phyloP scores from a whole-genome alignment of 2,888 invertebrate genomes.

The Sinopyrophorus schimmeli region DNA sequence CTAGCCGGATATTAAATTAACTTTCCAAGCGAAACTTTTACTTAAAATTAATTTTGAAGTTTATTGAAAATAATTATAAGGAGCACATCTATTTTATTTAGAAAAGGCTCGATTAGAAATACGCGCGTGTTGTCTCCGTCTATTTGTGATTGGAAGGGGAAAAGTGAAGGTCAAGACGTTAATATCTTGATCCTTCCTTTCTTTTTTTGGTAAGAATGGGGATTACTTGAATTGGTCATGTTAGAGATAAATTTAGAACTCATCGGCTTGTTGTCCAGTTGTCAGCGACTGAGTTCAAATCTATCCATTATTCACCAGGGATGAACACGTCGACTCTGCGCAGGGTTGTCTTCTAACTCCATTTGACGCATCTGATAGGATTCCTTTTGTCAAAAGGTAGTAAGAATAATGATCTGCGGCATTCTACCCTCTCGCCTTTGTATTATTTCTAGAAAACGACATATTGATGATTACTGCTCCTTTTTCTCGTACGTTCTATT shows the following conservation, averaged over 20 bases:
- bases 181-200: background rate
- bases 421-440: conserved; percentile 40
- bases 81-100: too few relatives aligned
- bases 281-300: conserved; percentile 41
- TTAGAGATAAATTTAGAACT: conserved; percentile 24
- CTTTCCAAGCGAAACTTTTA: background rate
- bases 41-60: conserved; percentile 7
- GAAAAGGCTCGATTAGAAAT: too few relatives aligned
- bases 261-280: conserved; percentile 42
- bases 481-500: too few relatives aligned
- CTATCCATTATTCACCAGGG: conserved; percentile 45
- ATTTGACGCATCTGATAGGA: conserved; percentile 46
- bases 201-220: too few relatives aligned
- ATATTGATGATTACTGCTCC: conserved; percentile 18
- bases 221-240: conserved; percentile 6
- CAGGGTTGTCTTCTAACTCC: conserved; percentile 42
- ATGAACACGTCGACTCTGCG: conserved; percentile 42
- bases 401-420: conserved; percentile 45
- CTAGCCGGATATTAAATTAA: conserved; percentile 10
- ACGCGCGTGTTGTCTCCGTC: too few relatives aligned
- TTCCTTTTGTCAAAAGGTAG: conserved; percentile 45
- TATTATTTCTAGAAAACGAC: conserved; percentile 35
- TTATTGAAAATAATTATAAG: too few relatives aligned
- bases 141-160: too few relatives aligned
- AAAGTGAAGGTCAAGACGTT: background rate